Evolutionary conservation across 1,140 invertebrate species (phyloP), one percentile per base, ranked within the genome.

Genomic region (Cotesia chilonis): DNA sequence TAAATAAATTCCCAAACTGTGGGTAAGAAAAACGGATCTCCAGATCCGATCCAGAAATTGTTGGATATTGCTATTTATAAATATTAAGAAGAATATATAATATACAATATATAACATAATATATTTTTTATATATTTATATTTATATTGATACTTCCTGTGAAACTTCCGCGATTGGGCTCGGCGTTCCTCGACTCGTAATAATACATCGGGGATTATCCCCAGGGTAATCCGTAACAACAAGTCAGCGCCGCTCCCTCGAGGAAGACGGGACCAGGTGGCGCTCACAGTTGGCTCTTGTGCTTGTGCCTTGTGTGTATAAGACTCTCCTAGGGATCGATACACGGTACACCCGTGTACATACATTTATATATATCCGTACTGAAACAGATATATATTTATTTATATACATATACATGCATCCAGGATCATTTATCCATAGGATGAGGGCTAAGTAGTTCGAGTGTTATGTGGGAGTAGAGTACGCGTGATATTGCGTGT

Each of bases 221-320:
- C 65, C 28, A 59, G 65, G 65, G 54, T 68, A 72, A 68, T 68
- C 65, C 65, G 54, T 67, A 68, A 72, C 70, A 72, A 72, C 71
- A 72, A 72, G 65, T 60, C 54, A 72, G 47, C 74, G 74, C 71
- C 74, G 74, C 74, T 75, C 74, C 74, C 74, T 75, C 68, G 64
- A 74, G 66, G 78, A 75, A 79, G 76, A 71, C 41, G 41, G 79
- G 69, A 74, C 75, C 60, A 77, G 80, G 79, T 83, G 79, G 82
- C 83, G 80, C 81, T 80, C 75, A 68, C 68, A 20, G 70, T 59
- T 61, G 68, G 55, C 67, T 36, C 64, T 69, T 67, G 68, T 63
- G 67, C 68, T 70, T 71, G 59, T 47, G 36, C 63, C n/a, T n/a
- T n/a, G 28, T 59, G 17, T 47, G 41, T 47, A 47, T 57, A n/a